Base-by-base conservation (phyloP, 2,113 vertebrate species). In the Numenius arquata region DNA sequence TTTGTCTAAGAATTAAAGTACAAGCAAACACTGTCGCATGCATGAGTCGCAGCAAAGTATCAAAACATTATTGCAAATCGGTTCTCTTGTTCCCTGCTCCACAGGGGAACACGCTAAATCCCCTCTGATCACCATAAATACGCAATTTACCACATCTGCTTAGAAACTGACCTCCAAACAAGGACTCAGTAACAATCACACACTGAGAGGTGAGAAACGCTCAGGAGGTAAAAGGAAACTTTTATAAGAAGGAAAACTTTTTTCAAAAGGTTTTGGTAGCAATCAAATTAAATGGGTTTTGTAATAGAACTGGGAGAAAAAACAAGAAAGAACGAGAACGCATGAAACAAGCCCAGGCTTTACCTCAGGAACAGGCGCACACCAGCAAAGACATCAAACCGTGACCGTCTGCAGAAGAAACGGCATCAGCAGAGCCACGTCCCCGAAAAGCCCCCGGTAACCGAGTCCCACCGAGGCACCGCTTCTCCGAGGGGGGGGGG, bases 171-270 rank as follows among this genome's bases (percentile, higher is more conserved):
- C 11, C 32, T 1, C 21, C 40, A 11, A 9, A n/a, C 27, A 23
- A 0, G 1, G 0, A n/a, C 3, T 3, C 3, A 7, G 2, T 16
- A 4, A 2, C 1, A 3, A 5, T 1, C 29, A 1, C 20, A 3
- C 1, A 5, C 26, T 2, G 3, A 26, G 11, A 5, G 47, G 2
- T 9, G 27, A 6, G 14, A 19, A 83, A 26, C 1, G 0, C 21
- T 11, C 22, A 3, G 1, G 5, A 34, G 47, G 14, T 1, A 25
- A 38, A 6, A 20, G 4, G 25, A 17, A 18, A n/a, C 7, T 36
- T 18, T 9, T 11, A 8, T 1, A n/a, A 8, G 21, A 19, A 12
- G 10, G 11, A 16, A 61, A 84, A 40, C 12, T 12, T 40, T n/a
- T 32, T 30, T 6, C 48, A 21, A 3, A 41, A 12, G 2, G 9